Conservation (phyloP, 2,888 invertebrate genomes). For the Xanthostigma xanthostigma region DNA sequence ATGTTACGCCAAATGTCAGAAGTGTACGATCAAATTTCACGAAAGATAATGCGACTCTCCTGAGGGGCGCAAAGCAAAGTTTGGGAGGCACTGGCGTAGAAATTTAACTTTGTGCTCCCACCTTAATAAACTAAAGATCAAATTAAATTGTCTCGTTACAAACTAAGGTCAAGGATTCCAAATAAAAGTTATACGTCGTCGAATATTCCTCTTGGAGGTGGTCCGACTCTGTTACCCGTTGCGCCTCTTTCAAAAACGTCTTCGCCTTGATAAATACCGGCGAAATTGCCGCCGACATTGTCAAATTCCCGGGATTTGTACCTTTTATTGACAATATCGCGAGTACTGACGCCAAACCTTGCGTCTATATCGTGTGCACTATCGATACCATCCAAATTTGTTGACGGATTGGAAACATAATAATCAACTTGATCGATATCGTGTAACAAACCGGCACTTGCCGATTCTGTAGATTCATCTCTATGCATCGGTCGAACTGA, state of each 20-base stretch:
- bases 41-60: too few species aligned
- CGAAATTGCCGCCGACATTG: constrained; percentile 14
- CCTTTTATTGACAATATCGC: constrained; percentile 28
- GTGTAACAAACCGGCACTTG: constrained; percentile 60
- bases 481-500: constrained; percentile 34
- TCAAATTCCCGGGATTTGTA: constrained; percentile 17
- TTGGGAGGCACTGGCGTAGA: too few species aligned
- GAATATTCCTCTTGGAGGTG: constrained; percentile 64
- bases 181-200: constrained; percentile 53
- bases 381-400: constrained; percentile 9
- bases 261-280: constrained; percentile 24
- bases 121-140: too few species aligned
- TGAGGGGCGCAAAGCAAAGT: too few species aligned
- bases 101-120: too few species aligned
- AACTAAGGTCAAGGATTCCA: constrained; percentile 6
- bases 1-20: too few species aligned
- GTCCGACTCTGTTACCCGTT: constrained; percentile 37
- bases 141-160: background rate
- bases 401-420: constrained; percentile 35
- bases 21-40: too few species aligned
- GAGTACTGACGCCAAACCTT: constrained; percentile 49
- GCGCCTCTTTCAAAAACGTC: constrained; percentile 16
- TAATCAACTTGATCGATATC: constrained; percentile 62
- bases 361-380: constrained; percentile 39
- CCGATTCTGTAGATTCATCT: constrained; percentile 49